Conservation (phyloP, 2,113 vertebrate genomes). For the Varanus komodoensis region DNA sequence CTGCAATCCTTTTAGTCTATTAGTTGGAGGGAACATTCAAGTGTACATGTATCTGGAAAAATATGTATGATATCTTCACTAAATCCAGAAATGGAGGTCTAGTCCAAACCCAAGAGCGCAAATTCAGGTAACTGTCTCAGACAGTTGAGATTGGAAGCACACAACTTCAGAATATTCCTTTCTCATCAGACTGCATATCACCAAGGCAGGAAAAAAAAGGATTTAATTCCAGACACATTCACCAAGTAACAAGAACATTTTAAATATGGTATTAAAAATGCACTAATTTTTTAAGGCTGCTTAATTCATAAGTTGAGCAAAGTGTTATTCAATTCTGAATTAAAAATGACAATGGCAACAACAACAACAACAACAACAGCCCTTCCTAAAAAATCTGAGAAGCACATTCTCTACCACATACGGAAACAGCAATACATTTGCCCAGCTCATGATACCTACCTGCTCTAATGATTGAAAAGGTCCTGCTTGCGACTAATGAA, state of each 20-base stretch:
- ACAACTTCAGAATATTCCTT: neutral
- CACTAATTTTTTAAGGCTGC: neutral
- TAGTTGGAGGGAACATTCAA: neutral
- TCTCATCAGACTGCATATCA: accelerated
- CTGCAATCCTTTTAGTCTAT: neutral
- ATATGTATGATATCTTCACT: neutral
- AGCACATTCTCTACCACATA: neutral
- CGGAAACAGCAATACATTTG: neutral
- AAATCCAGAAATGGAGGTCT: neutral
- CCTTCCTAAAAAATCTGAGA: neutral
- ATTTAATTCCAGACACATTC: neutral
- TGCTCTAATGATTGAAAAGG: neutral
- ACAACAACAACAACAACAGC: no score
- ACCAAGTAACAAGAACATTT: neutral
- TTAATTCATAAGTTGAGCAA: neutral
- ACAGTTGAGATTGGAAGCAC: neutral
- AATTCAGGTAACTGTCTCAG: accelerated
- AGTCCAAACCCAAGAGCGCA: accelerated
- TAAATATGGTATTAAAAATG: neutral
- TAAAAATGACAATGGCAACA: neutral
- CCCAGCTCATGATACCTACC: neutral
- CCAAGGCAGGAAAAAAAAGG: accelerated
- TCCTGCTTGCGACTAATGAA: neutral
- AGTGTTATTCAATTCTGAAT: neutral
- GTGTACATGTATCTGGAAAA: neutral